Percentiles rank a stretch among this genome's conserved stretches.
Evolutionary conservation across 2,797 vertebrate species (phyloP).

Genomic region (Margarornis squamiger): DNA sequence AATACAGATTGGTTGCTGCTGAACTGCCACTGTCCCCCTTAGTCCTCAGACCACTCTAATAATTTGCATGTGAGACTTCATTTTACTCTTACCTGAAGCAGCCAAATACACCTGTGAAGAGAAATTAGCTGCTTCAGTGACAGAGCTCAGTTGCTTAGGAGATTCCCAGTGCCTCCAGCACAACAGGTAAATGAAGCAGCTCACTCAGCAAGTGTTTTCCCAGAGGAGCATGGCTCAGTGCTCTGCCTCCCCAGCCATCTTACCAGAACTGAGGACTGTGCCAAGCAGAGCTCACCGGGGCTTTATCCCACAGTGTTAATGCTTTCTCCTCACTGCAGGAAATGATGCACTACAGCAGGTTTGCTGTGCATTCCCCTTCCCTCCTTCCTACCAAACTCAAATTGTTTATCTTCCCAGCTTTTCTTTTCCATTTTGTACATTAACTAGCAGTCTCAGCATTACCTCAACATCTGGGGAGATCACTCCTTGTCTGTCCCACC

Average conservation of each 20-base stretch:
- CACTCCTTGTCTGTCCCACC: background rate
- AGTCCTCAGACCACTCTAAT: background rate
- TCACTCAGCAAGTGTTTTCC: background rate
- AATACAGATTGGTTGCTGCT: background rate
- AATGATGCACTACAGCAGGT: background rate
- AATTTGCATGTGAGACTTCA: background rate
- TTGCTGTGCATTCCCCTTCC: background rate
- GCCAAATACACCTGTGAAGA: background rate
- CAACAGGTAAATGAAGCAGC: background rate
- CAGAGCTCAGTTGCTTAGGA: background rate
- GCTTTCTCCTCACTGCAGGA: background rate
- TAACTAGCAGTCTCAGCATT: fast-evolving
- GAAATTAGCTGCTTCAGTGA: slow-evolving; percentile 29
- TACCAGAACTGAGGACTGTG: background rate
- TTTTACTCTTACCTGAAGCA: slow-evolving; percentile 1
- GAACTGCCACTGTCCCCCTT: background rate
- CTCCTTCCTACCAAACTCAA: background rate
- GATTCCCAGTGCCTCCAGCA: background rate
- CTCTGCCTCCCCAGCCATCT: background rate
- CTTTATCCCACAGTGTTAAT: background rate
- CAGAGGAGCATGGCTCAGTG: background rate
- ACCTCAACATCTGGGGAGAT: background rate
- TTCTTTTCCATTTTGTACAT: background rate
- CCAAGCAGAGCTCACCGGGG: background rate
- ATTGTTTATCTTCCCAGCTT: background rate